Conservation (phyloP, 2,797 vertebrate genomes). For the Leucoraja ocellata region DNA sequence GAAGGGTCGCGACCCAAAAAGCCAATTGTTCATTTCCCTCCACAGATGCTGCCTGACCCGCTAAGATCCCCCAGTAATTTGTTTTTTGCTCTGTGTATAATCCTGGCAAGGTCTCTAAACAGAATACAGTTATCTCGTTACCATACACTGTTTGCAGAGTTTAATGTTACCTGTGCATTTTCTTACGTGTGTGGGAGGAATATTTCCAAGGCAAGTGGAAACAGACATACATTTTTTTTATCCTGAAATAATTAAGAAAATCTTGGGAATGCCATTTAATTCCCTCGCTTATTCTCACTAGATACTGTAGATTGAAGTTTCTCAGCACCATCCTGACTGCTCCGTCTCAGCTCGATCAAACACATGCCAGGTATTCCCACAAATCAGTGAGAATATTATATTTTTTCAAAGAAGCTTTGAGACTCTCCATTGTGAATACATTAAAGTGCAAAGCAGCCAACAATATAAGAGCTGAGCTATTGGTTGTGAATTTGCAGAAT, state of each 20-base stretch:
- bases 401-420: no score
- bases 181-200: background rate
- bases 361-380: no score
- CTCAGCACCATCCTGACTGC: no score
- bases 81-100: no score
- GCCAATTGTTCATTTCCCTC: no score
- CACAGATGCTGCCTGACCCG: no score
- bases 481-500: background rate
- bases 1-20: no score
- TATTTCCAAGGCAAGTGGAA: background rate
- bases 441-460: background rate
- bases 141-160: background rate
- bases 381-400: no score
- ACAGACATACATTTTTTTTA: background rate
- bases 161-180: conserved; percentile 5
- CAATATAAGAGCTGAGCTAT: background rate
- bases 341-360: no score
- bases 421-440: background rate
- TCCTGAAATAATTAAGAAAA: background rate
- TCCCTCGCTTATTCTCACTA: background rate
- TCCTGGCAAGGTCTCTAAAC: background rate
- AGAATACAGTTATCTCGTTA: background rate
- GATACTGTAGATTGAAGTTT: no score
- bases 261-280: background rate
- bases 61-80: no score